These are phyloP conservation scores for Asbolus verrucosus DNA, from an alignment of 1,140 invertebrate species.

Conservation along the genomic window DNA sequence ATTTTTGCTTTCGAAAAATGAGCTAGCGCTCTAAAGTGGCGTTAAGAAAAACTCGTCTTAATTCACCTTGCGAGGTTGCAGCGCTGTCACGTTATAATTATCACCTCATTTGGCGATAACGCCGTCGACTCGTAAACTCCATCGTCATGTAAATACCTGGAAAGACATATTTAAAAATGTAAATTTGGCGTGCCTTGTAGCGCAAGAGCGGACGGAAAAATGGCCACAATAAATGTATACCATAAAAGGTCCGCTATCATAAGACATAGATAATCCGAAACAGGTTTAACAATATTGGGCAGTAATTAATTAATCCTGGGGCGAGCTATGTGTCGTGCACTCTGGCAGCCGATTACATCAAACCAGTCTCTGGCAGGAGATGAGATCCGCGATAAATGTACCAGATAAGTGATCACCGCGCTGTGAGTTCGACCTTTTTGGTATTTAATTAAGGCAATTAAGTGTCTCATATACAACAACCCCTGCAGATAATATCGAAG, in stretches of 20 bases:
- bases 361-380: slow-evolving; percentile 52
- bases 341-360: slow-evolving; percentile 50
- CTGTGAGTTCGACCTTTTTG: slow-evolving; percentile 60
- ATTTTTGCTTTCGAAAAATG: slow-evolving; percentile 2
- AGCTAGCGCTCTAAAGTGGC: neutral
- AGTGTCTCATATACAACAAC: slow-evolving; percentile 62
- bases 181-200: slow-evolving; percentile 47
- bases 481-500: slow-evolving; percentile 56
- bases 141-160: slow-evolving; percentile 49
- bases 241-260: slow-evolving; percentile 57
- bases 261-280: slow-evolving; percentile 55
- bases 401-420: slow-evolving; percentile 59
- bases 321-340: slow-evolving; percentile 51
- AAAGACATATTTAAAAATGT: slow-evolving; percentile 54
- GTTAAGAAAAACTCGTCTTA: slow-evolving; percentile 22
- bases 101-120: slow-evolving; percentile 51
- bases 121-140: slow-evolving; percentile 48
- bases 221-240: slow-evolving; percentile 56
- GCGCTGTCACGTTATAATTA: slow-evolving; percentile 49
- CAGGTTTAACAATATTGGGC: slow-evolving; percentile 54
- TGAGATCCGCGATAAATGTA: slow-evolving; percentile 59
- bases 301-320: slow-evolving; percentile 58
- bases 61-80: slow-evolving; percentile 44
- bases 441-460: slow-evolving; percentile 64
- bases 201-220: slow-evolving; percentile 52